Base-by-base conservation (phyloP, 1,140 invertebrate genomes). In the Lucilia sericata region DNA sequence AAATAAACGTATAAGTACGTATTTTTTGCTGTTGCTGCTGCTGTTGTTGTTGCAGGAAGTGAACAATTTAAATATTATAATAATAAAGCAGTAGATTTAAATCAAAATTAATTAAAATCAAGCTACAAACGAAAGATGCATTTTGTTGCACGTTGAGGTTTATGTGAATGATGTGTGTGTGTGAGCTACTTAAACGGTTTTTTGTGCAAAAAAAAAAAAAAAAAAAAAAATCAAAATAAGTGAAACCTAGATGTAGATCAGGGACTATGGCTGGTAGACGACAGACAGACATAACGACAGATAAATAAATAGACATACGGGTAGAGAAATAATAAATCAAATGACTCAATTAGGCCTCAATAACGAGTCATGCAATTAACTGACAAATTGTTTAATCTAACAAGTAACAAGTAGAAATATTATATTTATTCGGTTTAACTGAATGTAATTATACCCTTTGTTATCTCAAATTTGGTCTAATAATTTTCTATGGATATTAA, bases 51-150 rank as follows among this genome's bases (percentile, higher is more conserved):
- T 70, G 65, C n/a, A 70, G 65, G 65, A 70, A 70, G 21, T 70
- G 19, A 70, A 70, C 19, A 70, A 70, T 70, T 70, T 70, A 70
- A 70, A 70, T n/a, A 60, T 60, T 7, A n/a, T 60, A 70, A n/a
- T n/a, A n/a, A 70, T 70, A 21, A 19, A 2, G 19, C 21, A 70
- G 19, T 10, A 19, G n/a, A 21, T 21, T 21, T 25, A 70, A 70
- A 70, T 70, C 65, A 70, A 70, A 70, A 70, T 70, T 70, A 70
- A 70, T 70, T 70, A 70, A 70, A 70, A 70, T 60, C n/a, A 70
- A 21, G 65, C 65, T 21, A 70, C 65, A 25, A 70, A 70, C 65
- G n/a, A 19, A 70, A 70, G 65, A 70, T 70, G 65, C 65, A 70
- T 70, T 70, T 55, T 21, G 17, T n/a, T 7, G 55, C 17, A 60